Evolutionary conservation across 2,888 invertebrate genomes (phyloP).

Genomic region (Phengaris arion): DNA sequence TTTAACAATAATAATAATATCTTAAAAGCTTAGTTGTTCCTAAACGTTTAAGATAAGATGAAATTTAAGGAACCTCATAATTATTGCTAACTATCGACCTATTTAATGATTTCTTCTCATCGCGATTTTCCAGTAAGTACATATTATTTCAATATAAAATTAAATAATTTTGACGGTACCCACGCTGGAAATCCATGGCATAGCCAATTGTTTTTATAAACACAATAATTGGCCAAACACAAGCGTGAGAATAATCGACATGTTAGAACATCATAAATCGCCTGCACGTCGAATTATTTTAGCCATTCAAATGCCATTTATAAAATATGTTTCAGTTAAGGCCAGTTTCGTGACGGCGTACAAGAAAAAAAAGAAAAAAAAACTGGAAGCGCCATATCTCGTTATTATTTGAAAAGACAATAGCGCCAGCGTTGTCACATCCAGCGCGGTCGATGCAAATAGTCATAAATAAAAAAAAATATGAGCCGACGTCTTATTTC

Average conservation of each 20-base stretch:
- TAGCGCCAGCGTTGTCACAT: slow-evolving; percentile 73
- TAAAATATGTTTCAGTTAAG: slow-evolving; percentile 55
- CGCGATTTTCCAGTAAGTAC: no score
- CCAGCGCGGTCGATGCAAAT: slow-evolving; percentile 75
- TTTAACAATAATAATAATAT: no score
- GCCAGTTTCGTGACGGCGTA: slow-evolving; percentile 57
- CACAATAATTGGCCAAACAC: background rate
- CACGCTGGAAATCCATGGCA: no score
- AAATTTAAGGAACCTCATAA: no score
- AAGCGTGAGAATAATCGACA: slow-evolving; percentile 57
- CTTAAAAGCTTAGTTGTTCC: no score
- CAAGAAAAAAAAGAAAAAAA: slow-evolving; percentile 49
- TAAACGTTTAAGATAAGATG: no score
- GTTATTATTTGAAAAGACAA: slow-evolving; percentile 76
- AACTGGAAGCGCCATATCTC: slow-evolving; percentile 71
- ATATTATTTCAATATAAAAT: no score
- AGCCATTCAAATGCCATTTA: slow-evolving; percentile 68
- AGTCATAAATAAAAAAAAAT: slow-evolving; percentile 79
- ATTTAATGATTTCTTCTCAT: no score
- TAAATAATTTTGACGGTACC: no score
- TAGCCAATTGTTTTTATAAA: no score
- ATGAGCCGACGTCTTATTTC: slow-evolving; percentile 76
- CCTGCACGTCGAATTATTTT: slow-evolving; percentile 55
- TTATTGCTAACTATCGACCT: no score
- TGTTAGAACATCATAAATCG: slow-evolving; percentile 54